A percentile compares a stretch with the other conserved stretches of the same genome.
phyloP scores from a whole-genome alignment of 2,113 vertebrate species.

The Bettongia penicillata region DNA sequence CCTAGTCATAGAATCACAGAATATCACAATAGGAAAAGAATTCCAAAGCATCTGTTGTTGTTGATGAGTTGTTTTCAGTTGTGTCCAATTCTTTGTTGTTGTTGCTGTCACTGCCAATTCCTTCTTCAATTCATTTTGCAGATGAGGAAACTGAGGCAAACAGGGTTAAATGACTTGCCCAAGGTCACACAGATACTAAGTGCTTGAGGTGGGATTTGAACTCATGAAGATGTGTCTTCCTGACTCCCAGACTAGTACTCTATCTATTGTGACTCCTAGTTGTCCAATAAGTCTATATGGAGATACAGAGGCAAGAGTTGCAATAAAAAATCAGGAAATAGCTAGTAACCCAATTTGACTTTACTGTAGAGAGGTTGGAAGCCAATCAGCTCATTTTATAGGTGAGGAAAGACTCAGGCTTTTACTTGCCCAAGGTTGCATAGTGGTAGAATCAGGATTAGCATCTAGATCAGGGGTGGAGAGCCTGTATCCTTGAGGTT shows the following conservation, averaged over 20 bases:
- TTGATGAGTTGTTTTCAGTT: too few relatives aligned
- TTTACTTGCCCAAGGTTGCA: background rate
- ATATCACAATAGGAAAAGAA: background rate
- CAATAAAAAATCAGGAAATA: background rate
- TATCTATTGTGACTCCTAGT: too few relatives aligned
- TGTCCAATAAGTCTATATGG: background rate
- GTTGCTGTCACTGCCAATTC: background rate
- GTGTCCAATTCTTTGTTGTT: too few relatives aligned
- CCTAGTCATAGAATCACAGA: background rate
- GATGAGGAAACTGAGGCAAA: background rate
- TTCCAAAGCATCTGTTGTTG: background rate
- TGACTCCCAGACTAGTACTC: background rate
- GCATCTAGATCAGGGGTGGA: background rate
- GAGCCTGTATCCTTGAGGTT: too few relatives aligned
- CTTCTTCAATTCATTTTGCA: background rate
- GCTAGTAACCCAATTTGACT: background rate
- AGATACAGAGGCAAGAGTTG: background rate
- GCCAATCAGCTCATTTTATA: background rate
- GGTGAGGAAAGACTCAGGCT: background rate
- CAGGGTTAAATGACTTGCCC: background rate
- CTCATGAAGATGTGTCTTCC: background rate
- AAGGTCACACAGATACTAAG: background rate
- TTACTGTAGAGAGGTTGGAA: background rate
- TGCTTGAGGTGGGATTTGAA: background rate
- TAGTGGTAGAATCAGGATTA: conserved; percentile 1